Evolutionary conservation across 1,140 invertebrate genomes (phyloP).

Genomic region (Steinernema khuongi): DNA sequence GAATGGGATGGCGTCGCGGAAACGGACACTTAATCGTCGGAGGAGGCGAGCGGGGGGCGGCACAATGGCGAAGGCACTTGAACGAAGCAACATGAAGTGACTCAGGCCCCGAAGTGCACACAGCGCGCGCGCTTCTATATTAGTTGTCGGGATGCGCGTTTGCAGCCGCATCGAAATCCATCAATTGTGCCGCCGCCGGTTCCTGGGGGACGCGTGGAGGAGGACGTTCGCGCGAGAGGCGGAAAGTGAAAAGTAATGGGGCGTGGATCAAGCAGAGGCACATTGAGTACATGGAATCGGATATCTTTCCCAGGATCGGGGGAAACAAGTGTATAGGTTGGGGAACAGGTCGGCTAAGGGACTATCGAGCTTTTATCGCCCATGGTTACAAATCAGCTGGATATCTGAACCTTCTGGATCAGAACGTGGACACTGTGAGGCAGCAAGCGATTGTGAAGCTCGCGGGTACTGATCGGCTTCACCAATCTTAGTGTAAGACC

Average conservation of each 20-base stretch:
- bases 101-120: background rate
- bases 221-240: background rate
- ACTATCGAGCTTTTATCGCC: too few relatives aligned
- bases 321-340: too few relatives aligned
- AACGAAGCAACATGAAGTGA: conserved; percentile 10
- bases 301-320: too few relatives aligned
- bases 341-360: too few relatives aligned
- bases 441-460: too few relatives aligned
- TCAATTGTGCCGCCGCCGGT: background rate
- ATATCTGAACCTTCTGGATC: too few relatives aligned
- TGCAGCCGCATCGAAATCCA: background rate
- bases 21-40: conserved; percentile 7
- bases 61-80: conserved; percentile 7
- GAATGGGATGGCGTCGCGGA: background rate
- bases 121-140: background rate
- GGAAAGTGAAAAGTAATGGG: background rate
- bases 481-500: too few relatives aligned
- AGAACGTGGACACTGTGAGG: too few relatives aligned
- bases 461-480: too few relatives aligned
- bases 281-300: too few relatives aligned
- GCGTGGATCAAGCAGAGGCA: too few relatives aligned
- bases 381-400: too few relatives aligned
- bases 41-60: background rate
- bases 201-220: background rate
- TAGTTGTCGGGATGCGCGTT: background rate